Evolutionary conservation across 2,888 invertebrate genomes (phyloP).

Genomic region (Stomorhina lunata): DNA sequence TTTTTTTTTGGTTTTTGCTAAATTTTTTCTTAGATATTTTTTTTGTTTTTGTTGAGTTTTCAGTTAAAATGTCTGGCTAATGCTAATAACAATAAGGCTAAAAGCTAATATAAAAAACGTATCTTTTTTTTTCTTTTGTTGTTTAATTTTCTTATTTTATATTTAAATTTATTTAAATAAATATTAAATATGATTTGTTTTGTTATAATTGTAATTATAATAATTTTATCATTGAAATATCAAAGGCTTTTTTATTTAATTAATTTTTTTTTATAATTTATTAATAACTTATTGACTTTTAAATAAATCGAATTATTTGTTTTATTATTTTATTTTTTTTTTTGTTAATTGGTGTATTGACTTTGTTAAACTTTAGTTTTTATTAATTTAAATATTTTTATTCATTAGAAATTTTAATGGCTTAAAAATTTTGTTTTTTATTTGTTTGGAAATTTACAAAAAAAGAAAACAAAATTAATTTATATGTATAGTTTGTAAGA

Average conservation of each 20-base stretch:
- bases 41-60: constrained; percentile 1
- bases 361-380: constrained; percentile 60
- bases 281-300: constrained; percentile 29
- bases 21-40: background rate
- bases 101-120: constrained; percentile 67
- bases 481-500: background rate
- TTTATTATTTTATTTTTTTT: constrained; percentile 46
- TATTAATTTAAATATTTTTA: constrained; percentile 40
- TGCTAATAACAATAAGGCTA: constrained; percentile 67
- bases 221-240: constrained; percentile 45
- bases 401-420: constrained; percentile 55
- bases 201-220: constrained; percentile 40
- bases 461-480: constrained; percentile 18
- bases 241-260: constrained; percentile 71
- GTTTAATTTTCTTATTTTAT: constrained; percentile 27
- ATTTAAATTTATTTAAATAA: constrained; percentile 24
- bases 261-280: constrained; percentile 53
- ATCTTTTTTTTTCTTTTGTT: constrained; percentile 48
- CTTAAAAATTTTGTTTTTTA: constrained; percentile 35
- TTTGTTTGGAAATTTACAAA: constrained; percentile 43
- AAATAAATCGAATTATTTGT: constrained; percentile 34
- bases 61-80: constrained; percentile 53
- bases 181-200: constrained; percentile 41
- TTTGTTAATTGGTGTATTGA: constrained; percentile 69
- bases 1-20: constrained; percentile 9